Evolutionary conservation across 35 echinoderm and acorn worm species (phyloP).

Genomic region (Heliocidaris tuberculata): DNA sequence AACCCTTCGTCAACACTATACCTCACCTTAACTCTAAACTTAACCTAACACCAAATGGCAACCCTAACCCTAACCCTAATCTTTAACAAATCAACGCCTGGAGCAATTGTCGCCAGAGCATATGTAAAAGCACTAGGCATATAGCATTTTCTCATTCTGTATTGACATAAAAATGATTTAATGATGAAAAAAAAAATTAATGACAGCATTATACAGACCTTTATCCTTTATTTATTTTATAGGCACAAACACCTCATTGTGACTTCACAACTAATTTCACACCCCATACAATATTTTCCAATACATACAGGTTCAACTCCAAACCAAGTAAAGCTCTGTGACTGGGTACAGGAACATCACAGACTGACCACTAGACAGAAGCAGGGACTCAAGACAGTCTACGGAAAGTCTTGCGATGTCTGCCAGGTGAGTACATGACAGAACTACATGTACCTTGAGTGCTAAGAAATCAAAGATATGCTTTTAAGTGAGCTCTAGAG

Average conservation of each 20-base stretch:
- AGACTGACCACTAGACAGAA: conserved; percentile 45
- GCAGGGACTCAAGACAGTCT: conserved; percentile 48
- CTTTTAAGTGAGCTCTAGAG: too few species aligned
- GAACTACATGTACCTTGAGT: neutral
- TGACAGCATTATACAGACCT: neutral
- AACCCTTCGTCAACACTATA: too few species aligned
- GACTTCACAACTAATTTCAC: neutral
- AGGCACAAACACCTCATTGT: too few species aligned
- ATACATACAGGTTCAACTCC: neutral
- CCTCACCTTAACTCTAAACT: too few species aligned
- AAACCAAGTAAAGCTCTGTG: conserved; percentile 29
- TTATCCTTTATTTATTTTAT: neutral
- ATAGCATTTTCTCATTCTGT: too few species aligned
- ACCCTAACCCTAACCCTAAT: too few species aligned
- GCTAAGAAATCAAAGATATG: neutral
- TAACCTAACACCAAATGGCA: too few species aligned
- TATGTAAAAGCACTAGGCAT: too few species aligned
- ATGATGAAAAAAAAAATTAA: too few species aligned
- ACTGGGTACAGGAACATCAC: conserved; percentile 52
- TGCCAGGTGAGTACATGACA: conserved; percentile 44
- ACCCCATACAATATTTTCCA: neutral
- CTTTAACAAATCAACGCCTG: too few species aligned
- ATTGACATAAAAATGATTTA: too few species aligned
- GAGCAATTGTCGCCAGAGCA: too few species aligned
- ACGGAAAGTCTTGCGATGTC: conserved; percentile 38